These are phyloP conservation scores for Edolisoma coerulescens DNA, from an alignment of 2,113 vertebrate genomes.

Conservation along the genomic window DNA sequence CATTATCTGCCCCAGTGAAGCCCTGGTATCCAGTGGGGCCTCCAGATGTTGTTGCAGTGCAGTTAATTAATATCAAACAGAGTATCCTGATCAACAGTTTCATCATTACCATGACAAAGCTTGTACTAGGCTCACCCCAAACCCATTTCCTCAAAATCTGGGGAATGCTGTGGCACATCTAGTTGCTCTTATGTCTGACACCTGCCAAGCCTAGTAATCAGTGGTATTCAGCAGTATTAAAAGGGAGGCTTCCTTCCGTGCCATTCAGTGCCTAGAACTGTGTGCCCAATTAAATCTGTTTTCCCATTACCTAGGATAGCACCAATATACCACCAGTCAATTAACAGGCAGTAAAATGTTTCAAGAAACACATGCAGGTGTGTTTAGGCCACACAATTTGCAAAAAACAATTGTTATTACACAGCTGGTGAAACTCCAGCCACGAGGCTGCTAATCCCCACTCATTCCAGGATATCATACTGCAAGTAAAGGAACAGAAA, in stretches of 20 bases:
- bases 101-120: neutral
- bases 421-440: neutral
- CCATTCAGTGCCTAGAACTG: neutral
- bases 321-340: neutral
- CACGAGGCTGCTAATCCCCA: neutral
- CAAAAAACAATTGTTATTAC: slow-evolving; percentile 2
- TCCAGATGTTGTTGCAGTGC: neutral
- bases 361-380: neutral
- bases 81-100: neutral
- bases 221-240: neutral
- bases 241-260: neutral
- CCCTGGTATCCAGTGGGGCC: neutral
- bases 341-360: neutral
- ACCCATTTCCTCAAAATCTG: neutral
- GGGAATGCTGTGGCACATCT: neutral
- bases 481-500: neutral
- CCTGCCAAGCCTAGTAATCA: neutral
- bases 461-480: neutral
- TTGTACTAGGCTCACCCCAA: neutral
- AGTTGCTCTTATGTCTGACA: neutral
- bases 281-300: neutral
- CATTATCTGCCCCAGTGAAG: neutral
- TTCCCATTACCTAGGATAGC: neutral
- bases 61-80: slow-evolving; percentile 1
- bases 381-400: neutral